phyloP scores from a whole-genome alignment of 2,888 invertebrate genomes.

The Bellardia bayeri region DNA sequence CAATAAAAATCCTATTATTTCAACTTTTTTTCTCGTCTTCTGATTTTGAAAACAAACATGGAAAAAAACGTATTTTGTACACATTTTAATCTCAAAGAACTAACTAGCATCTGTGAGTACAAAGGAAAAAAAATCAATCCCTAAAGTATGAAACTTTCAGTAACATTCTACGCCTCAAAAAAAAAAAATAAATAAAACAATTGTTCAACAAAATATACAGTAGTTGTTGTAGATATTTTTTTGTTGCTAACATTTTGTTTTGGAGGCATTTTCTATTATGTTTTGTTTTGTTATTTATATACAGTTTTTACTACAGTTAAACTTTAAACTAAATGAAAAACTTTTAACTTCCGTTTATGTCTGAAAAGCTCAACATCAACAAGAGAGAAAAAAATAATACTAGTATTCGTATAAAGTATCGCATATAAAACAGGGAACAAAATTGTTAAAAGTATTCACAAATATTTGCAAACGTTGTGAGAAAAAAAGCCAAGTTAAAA shows the following conservation, averaged over 20 bases:
- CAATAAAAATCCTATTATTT: conserved; percentile 5
- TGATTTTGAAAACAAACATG: background rate
- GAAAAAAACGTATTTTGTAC: background rate
- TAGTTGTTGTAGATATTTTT: background rate
- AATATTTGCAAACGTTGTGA: conserved; percentile 9
- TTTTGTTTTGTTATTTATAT: conserved; percentile 10
- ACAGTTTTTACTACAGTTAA: conserved; percentile 47
- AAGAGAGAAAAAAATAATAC: background rate
- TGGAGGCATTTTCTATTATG: background rate
- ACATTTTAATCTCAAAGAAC: conserved; percentile 5
- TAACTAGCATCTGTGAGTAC: background rate
- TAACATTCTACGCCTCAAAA: background rate
- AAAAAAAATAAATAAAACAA: background rate
- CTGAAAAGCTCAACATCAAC: conserved; percentile 18
- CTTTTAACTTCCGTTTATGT: conserved; percentile 27
- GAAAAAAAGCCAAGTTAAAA: conserved; percentile 20
- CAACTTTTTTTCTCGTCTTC: background rate
- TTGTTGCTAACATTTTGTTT: conserved; percentile 4
- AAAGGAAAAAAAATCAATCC: background rate
- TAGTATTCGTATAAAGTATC: background rate
- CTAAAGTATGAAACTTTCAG: conserved; percentile 7
- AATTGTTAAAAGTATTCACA: conserved; percentile 34
- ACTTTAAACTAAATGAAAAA: conserved; percentile 44
- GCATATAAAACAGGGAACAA: conserved; percentile 22
- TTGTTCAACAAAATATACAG: background rate